Percentiles rank a stretch among this genome's conserved stretches.
Conservation (phyloP, 2,797 vertebrate genomes). For the Pipistrellus kuhlii region DNA sequence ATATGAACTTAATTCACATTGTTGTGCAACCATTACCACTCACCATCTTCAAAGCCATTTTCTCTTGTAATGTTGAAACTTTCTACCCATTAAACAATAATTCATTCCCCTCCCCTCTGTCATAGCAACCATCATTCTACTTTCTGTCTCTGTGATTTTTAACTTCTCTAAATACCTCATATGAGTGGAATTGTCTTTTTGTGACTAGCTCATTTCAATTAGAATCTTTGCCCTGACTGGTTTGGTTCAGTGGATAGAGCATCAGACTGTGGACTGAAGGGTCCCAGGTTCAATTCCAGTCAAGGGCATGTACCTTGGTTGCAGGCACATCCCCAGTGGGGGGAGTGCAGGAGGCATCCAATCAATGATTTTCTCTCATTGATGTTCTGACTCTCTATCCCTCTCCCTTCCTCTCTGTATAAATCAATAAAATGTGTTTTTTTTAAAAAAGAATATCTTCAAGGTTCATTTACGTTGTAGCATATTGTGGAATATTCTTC, state of each 20-base stretch:
- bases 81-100: background rate
- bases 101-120: background rate
- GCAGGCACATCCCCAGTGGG: no score
- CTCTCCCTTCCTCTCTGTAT: no score
- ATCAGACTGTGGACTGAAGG: no score
- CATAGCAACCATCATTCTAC: background rate
- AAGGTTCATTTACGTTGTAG: background rate
- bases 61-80: background rate
- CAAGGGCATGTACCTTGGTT: no score
- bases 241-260: no score
- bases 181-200: background rate
- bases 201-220: background rate
- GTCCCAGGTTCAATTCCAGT: no score
- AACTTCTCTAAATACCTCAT: background rate
- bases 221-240: background rate
- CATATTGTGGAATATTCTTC: background rate
- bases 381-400: no score
- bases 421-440: no score
- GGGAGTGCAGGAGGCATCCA: no score
- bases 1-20: background rate
- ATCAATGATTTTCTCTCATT: no score
- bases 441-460: no score
- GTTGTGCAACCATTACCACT: background rate
- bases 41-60: background rate
- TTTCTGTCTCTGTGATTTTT: background rate